Conservation (phyloP, 2,888 invertebrate species). For the Icerya purchasi region DNA sequence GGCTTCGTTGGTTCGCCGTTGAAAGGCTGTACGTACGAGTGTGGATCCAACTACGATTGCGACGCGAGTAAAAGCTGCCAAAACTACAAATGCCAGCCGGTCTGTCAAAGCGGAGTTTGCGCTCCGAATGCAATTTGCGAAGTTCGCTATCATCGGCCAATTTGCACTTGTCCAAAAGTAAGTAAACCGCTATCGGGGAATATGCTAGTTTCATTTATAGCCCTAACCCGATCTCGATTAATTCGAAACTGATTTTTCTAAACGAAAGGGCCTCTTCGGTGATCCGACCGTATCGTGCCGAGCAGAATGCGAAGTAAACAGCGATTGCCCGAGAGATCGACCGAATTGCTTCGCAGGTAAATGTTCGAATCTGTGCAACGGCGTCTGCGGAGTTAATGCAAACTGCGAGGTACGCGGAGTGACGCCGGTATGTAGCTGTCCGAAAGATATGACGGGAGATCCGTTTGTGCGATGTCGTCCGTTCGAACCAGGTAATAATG, state of each 20-base stretch:
- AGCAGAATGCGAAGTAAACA: slow-evolving; percentile 57
- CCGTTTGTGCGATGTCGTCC: slow-evolving; percentile 62
- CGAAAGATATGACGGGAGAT: slow-evolving; percentile 67
- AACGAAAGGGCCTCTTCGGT: slow-evolving; percentile 57
- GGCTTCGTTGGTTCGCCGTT: slow-evolving; percentile 55
- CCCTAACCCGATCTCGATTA: no score
- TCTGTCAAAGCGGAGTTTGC: slow-evolving; percentile 42
- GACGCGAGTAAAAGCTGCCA: slow-evolving; percentile 43
- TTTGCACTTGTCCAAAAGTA: slow-evolving; percentile 60
- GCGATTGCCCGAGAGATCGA: slow-evolving; percentile 52
- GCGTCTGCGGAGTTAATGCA: slow-evolving; percentile 56
- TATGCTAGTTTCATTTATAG: no score
- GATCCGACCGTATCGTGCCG: slow-evolving; percentile 53
- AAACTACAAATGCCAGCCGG: slow-evolving; percentile 50
- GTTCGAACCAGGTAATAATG: slow-evolving; percentile 46
- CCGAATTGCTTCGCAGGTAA: slow-evolving; percentile 63
- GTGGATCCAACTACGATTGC: slow-evolving; percentile 55
- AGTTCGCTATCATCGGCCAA: slow-evolving; percentile 48
- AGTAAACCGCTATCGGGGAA: no score
- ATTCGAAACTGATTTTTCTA: neutral
- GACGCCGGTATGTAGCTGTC: slow-evolving; percentile 68
- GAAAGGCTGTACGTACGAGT: slow-evolving; percentile 59
- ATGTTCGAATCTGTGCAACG: slow-evolving; percentile 57
- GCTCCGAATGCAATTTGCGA: slow-evolving; percentile 59
- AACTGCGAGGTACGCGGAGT: slow-evolving; percentile 49